phyloP scores from a whole-genome alignment of 2,888 invertebrate species.

The Cyaniris semiargus region DNA sequence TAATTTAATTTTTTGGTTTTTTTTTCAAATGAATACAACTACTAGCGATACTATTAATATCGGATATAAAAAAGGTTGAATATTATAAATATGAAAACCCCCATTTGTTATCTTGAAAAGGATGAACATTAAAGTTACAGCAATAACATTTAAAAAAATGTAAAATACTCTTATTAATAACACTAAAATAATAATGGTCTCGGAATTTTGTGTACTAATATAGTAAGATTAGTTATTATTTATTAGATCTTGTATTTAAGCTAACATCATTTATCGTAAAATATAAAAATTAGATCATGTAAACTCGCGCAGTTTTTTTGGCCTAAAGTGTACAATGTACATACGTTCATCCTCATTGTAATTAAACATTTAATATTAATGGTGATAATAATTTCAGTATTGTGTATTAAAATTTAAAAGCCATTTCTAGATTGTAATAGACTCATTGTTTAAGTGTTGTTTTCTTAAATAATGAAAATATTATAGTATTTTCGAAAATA shows the following conservation, averaged over 20 bases:
- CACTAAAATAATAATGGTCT: constrained; percentile 5
- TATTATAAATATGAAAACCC: too few species aligned
- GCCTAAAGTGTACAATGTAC: constrained; percentile 34
- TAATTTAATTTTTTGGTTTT: too few species aligned
- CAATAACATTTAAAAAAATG: not conserved
- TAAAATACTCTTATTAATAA: not conserved
- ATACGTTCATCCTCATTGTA: constrained; percentile 15
- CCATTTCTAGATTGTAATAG: not conserved
- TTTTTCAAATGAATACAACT: too few species aligned
- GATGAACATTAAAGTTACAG: not conserved
- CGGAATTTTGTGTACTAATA: not conserved
- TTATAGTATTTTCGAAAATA: not conserved
- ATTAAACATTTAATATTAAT: constrained; percentile 23
- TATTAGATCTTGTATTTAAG: not conserved
- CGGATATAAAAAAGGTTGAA: too few species aligned
- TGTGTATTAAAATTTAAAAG: not conserved
- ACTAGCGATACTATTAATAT: too few species aligned
- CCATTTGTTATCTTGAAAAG: not conserved
- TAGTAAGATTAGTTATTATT: not conserved
- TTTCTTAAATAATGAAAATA: not conserved
- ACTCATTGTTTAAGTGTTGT: not conserved
- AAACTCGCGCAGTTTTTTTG: constrained; percentile 16
- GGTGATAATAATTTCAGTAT: not conserved
- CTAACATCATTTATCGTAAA: constrained; percentile 3
- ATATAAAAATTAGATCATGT: not conserved